Conservation (phyloP, 2,797 vertebrate species). For the Protonibea diacanthus region DNA sequence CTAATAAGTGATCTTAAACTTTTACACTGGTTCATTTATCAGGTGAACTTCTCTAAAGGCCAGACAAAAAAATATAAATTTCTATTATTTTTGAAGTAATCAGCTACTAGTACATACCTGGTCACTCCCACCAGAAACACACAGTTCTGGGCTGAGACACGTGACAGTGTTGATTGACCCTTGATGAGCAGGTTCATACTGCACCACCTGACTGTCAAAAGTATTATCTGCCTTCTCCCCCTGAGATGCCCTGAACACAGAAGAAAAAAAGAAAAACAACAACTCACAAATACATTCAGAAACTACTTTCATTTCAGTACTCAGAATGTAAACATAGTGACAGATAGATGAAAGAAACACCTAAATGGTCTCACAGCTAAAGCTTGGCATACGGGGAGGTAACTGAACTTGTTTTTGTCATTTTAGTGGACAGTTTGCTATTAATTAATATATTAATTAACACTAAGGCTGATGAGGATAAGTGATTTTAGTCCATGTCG, state of each 20-base stretch:
- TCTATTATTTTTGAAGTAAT: not conserved
- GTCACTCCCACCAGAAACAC: slow-evolving; percentile 93
- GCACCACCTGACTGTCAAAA: slow-evolving; percentile 70
- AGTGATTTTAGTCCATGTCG: not conserved
- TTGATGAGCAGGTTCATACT: slow-evolving; percentile 86
- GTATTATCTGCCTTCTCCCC: slow-evolving; percentile 74
- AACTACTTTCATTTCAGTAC: not conserved
- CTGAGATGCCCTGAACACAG: slow-evolving; percentile 79
- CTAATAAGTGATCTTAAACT: slow-evolving; percentile 1
- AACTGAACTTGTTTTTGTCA: slow-evolving; percentile 37
- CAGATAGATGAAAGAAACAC: slow-evolving; percentile 62
- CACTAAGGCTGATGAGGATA: not conserved
- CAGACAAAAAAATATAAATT: not conserved
- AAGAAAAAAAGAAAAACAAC: slow-evolving; percentile 14
- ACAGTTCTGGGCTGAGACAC: slow-evolving; percentile 89
- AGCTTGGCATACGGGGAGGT: slow-evolving; percentile 97
- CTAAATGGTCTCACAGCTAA: slow-evolving; percentile 94
- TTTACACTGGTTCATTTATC: slow-evolving; percentile 9
- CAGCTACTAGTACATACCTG: slow-evolving; percentile 73
- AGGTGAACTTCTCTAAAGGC: not conserved
- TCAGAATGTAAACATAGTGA: slow-evolving; percentile 79
- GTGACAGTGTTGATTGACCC: slow-evolving; percentile 89
- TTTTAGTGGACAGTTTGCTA: not conserved
- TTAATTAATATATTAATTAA: not conserved
- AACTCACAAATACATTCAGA: not conserved